Base-by-base conservation (phyloP, 2,888 invertebrate species). In the Carabus problematicus region DNA sequence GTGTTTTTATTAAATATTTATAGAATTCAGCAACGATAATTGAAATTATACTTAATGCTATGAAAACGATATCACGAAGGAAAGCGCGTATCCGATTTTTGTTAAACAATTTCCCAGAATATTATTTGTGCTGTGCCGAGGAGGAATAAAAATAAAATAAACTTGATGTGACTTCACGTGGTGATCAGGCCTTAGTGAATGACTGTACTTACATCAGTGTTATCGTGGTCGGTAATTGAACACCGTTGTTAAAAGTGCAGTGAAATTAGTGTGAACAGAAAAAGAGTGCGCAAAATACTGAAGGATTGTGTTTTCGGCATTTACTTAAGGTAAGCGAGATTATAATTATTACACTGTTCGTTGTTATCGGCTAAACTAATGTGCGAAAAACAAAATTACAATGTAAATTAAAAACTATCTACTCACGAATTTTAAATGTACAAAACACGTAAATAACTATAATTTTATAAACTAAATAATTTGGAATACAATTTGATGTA, bases 201-300 rank as follows among this genome's bases (percentile, higher is more conserved):
- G 47, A 61, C 43, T 41, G 42, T 59, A 59, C 16, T 41, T 59
- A 49, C 8, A 59, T 8, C 40, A 39, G 39, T 58, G 54, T 4
- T 54, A 54, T 54, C 56, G 56, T 12, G n/a, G 18, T 59, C 40
- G 42, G 14, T 59, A 40, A 58, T 58, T 58, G 58, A 58, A 58
- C 58, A 40, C 12, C 59, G 59, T 40, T 59, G 59, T 59, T 59
- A 16, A n/a, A 59, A 59, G 59, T 61, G 61, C 11, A 61, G 61
- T 61, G 61, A 61, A n/a, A 61, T 56, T 56, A 56, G 59, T 59
- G 59, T 59, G 19, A 42, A 56, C 56, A 56, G 39, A 42, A 59
- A 43, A 59, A 45, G n/a, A 43, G 60, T 60, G 60, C 41, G 47
- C 16, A 45, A 11, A n/a, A 47, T 61, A 42, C 19, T n/a, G n/a